Base-by-base conservation (phyloP, 1,140 invertebrate species). In the Venturia canescens region DNA sequence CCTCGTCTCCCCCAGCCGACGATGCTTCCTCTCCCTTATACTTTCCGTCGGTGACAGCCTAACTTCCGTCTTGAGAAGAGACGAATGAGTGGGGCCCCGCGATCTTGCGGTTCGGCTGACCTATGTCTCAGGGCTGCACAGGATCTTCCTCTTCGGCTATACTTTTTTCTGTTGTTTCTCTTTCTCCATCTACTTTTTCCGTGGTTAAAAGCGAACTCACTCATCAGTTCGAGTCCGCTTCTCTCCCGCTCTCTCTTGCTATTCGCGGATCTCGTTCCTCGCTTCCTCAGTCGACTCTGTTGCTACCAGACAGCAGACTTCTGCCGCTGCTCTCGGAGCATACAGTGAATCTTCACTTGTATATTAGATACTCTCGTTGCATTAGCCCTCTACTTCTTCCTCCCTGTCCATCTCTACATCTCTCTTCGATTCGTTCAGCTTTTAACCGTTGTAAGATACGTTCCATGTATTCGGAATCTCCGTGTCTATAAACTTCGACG, bases 21-120 rank as follows among this genome's bases (percentile, higher is more conserved):
- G 75, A 18, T 15, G 60, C 31, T 77, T 66, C n/a, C 75, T 66
- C 75, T 44, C 21, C 18, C 15, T 66, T 50, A 21, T 74, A 74
- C 26, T 16, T 11, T 23, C 21, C 21, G 26, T 53, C 21, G 44
- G 29, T 66, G 75, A 78, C 83, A 80, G 87, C 87, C 87, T 88
- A 88, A 88, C 87, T 88, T 88, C 87, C 87, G 85, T 85, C 85
- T 86, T 70, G 80, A 83, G 82, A 83, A 87, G 85, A 88, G 86
- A 88, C 86, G 87, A 86, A 88, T 87, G 86, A 88, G 87, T 84
- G 72, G 78, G 79, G 82, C 79, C 67, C 27, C 71, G n/a, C 77
- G 23, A 44, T 18, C 44, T 15, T 9, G 44, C 13, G 18, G 26
- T 26, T 34, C 27, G 63, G 27, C 50, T 50, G 57, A 53, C 50